These are phyloP conservation scores for Agrilus planipennis DNA, from an alignment of 1,140 invertebrate species.

Conservation along the genomic window DNA sequence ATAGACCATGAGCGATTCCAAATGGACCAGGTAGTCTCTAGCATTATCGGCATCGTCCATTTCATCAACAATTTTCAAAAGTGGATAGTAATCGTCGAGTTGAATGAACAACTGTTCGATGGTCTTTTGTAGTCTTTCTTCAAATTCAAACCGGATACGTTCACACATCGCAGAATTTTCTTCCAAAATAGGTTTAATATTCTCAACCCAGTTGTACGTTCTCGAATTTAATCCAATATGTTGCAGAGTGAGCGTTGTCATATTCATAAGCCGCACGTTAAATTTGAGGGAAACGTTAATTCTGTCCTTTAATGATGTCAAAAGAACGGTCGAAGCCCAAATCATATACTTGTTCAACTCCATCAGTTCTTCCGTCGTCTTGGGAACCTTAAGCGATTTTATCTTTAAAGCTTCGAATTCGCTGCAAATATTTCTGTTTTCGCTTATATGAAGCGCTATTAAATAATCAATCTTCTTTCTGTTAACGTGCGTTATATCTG, in stretches of 20 bases:
- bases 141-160: conserved; percentile 65
- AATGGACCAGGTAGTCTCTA: conserved; percentile 51
- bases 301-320: conserved; percentile 41
- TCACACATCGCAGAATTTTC: conserved; percentile 62
- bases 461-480: too few relatives aligned
- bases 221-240: conserved; percentile 54
- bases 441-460: too few relatives aligned
- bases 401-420: conserved; percentile 48
- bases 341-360: conserved; percentile 48
- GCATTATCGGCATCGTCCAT: conserved; percentile 57
- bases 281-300: conserved; percentile 49
- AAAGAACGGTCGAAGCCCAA: conserved; percentile 21
- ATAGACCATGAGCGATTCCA: conserved; percentile 59
- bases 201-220: conserved; percentile 59
- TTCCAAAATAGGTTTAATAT: conserved; percentile 60
- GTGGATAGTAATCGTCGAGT: conserved; percentile 58
- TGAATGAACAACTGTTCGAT: conserved; percentile 56
- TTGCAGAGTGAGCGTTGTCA: conserved; percentile 49
- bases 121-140: conserved; percentile 57
- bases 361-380: conserved; percentile 58
- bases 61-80: conserved; percentile 51
- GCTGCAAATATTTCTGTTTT: conserved; percentile 49
- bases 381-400: conserved; percentile 48
- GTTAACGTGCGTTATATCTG: too few relatives aligned
- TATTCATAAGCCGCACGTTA: conserved; percentile 52